Evolutionary conservation across 53 echinoderm and acorn worm species (phyloP).

Genomic region (Antedon mediterranea): DNA sequence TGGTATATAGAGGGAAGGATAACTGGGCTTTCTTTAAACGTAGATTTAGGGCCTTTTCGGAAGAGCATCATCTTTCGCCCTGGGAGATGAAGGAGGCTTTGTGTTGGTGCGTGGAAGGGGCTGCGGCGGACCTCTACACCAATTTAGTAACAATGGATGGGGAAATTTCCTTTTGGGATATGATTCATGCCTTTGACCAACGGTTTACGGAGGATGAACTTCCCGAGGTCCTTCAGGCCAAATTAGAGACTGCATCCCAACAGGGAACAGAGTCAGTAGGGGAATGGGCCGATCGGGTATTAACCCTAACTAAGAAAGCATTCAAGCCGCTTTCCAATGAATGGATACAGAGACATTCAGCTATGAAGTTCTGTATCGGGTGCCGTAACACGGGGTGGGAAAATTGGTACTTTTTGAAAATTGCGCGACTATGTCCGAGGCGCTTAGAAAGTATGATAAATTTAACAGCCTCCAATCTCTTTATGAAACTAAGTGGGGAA

Average conservation of each 20-base stretch:
- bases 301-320: constrained; percentile 10
- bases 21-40: too few relatives aligned
- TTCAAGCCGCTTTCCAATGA: constrained; percentile 1
- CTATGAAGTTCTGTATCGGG: constrained; percentile 18
- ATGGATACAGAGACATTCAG: constrained; percentile 10
- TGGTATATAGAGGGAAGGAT: too few relatives aligned
- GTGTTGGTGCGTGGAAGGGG: constrained; percentile 20
- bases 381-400: constrained; percentile 20
- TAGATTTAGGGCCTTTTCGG: too few relatives aligned
- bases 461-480: too few relatives aligned
- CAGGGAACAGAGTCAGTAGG: not conserved
- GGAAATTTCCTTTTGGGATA: constrained; percentile 1
- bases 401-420: constrained; percentile 6
- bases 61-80: too few relatives aligned
- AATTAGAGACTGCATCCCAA: constrained; percentile 18
- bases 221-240: constrained; percentile 15
- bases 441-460: constrained; percentile 7
- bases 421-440: constrained; percentile 2
- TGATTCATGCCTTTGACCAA: constrained; percentile 11
- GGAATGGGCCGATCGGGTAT: constrained; percentile 26
- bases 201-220: constrained; percentile 16
- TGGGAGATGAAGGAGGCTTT: not conserved
- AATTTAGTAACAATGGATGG: constrained; percentile 8
- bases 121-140: constrained; percentile 17
- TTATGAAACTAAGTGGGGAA: too few relatives aligned